A percentile compares a stretch with the other conserved stretches of the same genome.
These are phyloP conservation scores for Philypnodon macrostomus DNA, from an alignment of 2,797 vertebrate species.

Conservation along the genomic window DNA sequence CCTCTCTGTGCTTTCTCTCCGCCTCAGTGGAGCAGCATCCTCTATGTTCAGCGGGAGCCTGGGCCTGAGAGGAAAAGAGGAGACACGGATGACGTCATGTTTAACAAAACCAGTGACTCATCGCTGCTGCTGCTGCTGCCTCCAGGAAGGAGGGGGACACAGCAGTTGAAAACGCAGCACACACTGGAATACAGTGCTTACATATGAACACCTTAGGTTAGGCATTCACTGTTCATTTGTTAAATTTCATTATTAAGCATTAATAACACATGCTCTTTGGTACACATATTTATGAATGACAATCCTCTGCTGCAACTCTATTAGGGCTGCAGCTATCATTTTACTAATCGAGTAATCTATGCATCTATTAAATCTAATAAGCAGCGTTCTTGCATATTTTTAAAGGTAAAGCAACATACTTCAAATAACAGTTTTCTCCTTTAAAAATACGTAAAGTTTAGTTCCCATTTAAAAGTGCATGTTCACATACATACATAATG, in stretches of 20 bases:
- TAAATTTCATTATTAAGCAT: background rate
- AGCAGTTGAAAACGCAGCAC: conserved; percentile 39
- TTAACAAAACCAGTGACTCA: conserved; percentile 74
- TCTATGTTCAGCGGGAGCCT: conserved; percentile 64
- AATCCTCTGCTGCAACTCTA: background rate
- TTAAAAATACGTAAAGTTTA: no score
- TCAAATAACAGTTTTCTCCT: no score
- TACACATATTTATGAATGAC: conserved; percentile 5
- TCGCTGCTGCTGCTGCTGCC: conserved; percentile 59
- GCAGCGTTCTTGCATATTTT: no score
- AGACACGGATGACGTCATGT: conserved; percentile 71
- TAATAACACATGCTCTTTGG: background rate
- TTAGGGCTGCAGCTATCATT: no score
- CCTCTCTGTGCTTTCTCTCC: conserved; percentile 52
- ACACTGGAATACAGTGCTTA: conserved; percentile 22
- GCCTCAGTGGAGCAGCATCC: conserved; percentile 71
- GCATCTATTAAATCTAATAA: no score
- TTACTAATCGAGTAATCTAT: no score
- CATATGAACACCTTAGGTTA: conserved; percentile 8
- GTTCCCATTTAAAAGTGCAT: no score
- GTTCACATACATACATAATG: no score
- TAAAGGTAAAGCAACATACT: no score
- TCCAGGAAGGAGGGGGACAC: conserved; percentile 43
- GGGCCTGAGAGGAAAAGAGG: conserved; percentile 61
- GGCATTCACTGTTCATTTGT: background rate